A percentile compares a stretch with the other conserved stretches of the same genome.
phyloP scores from a whole-genome alignment of 64 coral and sea anemone species.

The Cladopsammia gracilis region DNA sequence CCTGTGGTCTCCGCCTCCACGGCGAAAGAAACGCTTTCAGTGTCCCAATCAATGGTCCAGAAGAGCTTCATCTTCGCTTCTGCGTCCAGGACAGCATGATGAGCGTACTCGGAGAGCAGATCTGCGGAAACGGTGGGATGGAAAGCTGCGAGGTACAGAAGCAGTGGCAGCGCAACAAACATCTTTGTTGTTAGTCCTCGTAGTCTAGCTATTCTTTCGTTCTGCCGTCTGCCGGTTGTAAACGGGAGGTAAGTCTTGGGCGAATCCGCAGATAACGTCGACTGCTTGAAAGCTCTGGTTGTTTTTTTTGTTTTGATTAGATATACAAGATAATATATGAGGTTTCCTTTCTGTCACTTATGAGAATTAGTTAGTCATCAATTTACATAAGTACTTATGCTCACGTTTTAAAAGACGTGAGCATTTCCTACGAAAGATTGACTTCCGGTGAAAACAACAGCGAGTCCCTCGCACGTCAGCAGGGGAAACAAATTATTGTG shows the following conservation, averaged over 20 bases:
- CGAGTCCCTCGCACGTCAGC: neutral
- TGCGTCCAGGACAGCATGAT: conserved; percentile 45
- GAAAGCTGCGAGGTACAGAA: neutral
- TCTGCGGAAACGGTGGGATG: neutral
- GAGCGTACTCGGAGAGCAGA: conserved; percentile 35
- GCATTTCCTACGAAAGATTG: neutral
- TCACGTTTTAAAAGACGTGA: too few relatives aligned
- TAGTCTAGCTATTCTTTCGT: too few relatives aligned
- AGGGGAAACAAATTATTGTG: neutral
- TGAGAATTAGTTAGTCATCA: too few relatives aligned
- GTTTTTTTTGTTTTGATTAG: too few relatives aligned
- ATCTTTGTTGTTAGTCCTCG: neutral
- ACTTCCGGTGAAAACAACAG: conserved; percentile 39
- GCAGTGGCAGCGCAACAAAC: neutral
- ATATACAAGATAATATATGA: too few relatives aligned
- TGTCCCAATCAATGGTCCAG: conserved; percentile 36
- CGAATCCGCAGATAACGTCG: too few relatives aligned
- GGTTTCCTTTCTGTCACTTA: too few relatives aligned
- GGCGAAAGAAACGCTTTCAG: conserved; percentile 40
- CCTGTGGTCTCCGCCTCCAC: conserved; percentile 44
- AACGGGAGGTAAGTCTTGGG: too few relatives aligned
- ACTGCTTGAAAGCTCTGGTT: too few relatives aligned
- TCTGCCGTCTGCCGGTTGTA: too few relatives aligned
- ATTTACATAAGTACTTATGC: too few relatives aligned
- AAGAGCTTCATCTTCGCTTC: conserved; percentile 44